These are phyloP conservation scores for Rhinolophus sinicus DNA, from an alignment of 2,113 vertebrate species.

Conservation along the genomic window DNA sequence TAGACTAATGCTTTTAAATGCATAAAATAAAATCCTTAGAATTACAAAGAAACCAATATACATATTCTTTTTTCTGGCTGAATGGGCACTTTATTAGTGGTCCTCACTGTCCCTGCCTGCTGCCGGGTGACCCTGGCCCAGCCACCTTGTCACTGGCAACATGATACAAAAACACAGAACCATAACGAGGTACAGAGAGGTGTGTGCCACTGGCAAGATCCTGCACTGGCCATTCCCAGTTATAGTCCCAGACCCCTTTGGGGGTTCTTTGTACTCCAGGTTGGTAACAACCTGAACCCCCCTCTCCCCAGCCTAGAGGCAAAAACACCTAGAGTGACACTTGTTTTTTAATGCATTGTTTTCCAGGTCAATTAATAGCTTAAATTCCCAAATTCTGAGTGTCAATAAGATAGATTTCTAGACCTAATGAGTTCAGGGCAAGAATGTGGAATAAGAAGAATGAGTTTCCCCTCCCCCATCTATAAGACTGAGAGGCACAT, in stretches of 20 bases:
- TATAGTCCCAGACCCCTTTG: background rate
- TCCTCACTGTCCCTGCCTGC: background rate
- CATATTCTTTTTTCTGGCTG: too few relatives aligned
- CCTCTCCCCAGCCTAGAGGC: background rate
- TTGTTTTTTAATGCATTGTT: background rate
- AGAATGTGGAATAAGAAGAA: background rate
- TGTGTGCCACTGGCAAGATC: background rate
- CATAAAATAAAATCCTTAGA: background rate
- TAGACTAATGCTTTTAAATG: background rate
- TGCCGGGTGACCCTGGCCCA: background rate
- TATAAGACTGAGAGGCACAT: fast-evolving
- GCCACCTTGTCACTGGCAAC: background rate
- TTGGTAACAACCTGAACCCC: background rate
- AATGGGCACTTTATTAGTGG: background rate
- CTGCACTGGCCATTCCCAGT: background rate
- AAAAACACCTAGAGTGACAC: background rate
- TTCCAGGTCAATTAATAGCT: background rate
- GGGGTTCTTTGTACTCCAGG: background rate
- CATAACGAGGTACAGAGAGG: fast-evolving
- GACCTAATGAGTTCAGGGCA: background rate
- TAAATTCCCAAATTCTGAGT: background rate
- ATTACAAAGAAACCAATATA: background rate
- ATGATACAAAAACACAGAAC: background rate
- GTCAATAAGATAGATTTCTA: background rate
- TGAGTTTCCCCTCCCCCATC: background rate